Percentiles rank a stretch among this genome's conserved stretches.
These are phyloP conservation scores for Atta cephalotes DNA, from an alignment of 1,140 invertebrate species.

Conservation along the genomic window DNA sequence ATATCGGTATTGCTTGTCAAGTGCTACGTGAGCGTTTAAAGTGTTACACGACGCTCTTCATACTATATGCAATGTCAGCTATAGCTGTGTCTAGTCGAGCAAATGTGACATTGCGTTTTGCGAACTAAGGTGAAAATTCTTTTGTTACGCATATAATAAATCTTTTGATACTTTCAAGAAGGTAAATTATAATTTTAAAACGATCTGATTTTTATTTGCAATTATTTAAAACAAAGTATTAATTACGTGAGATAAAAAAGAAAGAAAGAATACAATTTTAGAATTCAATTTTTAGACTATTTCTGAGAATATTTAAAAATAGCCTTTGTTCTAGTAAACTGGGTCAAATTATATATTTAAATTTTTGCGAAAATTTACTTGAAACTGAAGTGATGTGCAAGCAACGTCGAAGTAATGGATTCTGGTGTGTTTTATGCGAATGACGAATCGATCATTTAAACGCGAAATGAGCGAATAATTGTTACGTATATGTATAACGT, in stretches of 20 bases:
- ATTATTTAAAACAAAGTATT: background rate
- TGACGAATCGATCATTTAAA: conserved; percentile 33
- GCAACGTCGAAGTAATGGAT: background rate
- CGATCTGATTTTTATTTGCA: background rate
- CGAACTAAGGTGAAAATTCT: background rate
- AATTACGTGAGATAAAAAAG: background rate
- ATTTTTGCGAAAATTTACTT: background rate
- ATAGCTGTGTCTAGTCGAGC: background rate
- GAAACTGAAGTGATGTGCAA: conserved; percentile 6
- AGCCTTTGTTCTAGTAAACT: background rate
- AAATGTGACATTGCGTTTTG: conserved; percentile 16
- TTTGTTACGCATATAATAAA: background rate
- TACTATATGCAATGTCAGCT: conserved; percentile 27
- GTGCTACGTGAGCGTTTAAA: conserved; percentile 50
- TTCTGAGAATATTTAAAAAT: background rate
- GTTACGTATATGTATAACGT: background rate
- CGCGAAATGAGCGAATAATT: conserved; percentile 25
- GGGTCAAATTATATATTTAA: background rate
- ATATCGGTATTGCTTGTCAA: conserved; percentile 35
- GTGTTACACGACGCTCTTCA: conserved; percentile 40
- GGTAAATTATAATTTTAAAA: background rate
- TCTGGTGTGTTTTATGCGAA: background rate
- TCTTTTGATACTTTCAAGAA: background rate
- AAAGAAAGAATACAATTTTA: background rate
- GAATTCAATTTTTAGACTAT: background rate